A percentile compares a stretch with the other conserved stretches of the same genome.
Conservation (phyloP, 1,140 invertebrate genomes). For the Hetaerina americana region DNA sequence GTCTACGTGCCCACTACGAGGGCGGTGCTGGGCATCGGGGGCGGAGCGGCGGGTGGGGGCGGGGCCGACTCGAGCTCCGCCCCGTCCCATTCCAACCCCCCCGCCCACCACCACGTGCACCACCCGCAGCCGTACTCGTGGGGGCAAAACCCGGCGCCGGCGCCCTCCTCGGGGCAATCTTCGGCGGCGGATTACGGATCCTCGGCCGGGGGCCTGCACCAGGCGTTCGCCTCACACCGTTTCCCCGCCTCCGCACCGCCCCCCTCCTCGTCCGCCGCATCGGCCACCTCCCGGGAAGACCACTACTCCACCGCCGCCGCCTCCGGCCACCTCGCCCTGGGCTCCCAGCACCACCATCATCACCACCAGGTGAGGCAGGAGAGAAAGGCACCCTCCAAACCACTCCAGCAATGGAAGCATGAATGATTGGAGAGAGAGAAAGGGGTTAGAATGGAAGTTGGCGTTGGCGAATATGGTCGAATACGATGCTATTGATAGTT, state of each 20-base stretch:
- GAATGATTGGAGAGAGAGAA: too few species aligned
- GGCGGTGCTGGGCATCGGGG: background rate
- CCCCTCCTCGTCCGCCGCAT: background rate
- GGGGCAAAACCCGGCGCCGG: background rate
- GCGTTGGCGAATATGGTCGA: too few species aligned
- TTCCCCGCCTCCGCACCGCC: background rate
- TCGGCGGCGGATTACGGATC: background rate
- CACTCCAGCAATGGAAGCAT: too few species aligned
- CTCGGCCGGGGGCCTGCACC: background rate
- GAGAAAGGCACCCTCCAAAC: too few species aligned
- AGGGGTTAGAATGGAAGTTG: too few species aligned
- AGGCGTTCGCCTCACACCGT: background rate
- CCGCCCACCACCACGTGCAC: background rate
- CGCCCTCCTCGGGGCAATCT: background rate
- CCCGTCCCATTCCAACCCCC: background rate
- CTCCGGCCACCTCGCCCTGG: background rate
- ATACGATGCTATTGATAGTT: too few species aligned
- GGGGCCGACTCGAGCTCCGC: background rate
- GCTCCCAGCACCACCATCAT: background rate
- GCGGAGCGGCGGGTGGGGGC: background rate
- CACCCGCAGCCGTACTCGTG: background rate
- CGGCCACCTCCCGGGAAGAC: background rate
- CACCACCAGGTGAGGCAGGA: background rate
- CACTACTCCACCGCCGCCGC: background rate
- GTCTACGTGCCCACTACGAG: background rate